Base-by-base conservation (phyloP, 2,113 vertebrate species). In the Rhabdomys dilectus region DNA sequence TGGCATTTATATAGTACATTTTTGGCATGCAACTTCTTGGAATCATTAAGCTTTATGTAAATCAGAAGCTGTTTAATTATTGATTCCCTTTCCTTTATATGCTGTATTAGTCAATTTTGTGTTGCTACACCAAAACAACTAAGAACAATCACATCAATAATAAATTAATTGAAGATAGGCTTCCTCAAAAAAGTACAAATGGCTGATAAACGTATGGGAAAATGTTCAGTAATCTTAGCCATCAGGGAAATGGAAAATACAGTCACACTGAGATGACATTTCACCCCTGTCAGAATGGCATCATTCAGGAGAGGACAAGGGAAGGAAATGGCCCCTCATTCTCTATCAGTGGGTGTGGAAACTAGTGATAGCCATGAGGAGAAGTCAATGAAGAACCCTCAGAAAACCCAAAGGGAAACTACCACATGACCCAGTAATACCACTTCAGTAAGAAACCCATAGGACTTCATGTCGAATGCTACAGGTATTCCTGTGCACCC, bases 41-140 rank as follows among this genome's bases (percentile, higher is more conserved):
- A 88, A 58, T 72, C 77, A 77, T n/a, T 89, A 53, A 84, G 87
- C 58, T 39, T 31, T 70, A 70, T 97, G 78, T 48, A 51, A 34
- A 75, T 56, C 85, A 97, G 87, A 98, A 89, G 60, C 26, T 60
- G 66, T 93, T 96, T 75, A 95, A 76, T 36, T 64, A 60, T 89
- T 51, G 22, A 86, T 77, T 93, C 36, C 68, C 36, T 39, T 92
- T 85, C 53, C n/a, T 88, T 85, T 92, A 73, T 11, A 68, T 93
- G 86, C 39, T 64, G 1, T 82, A 42, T 53, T 48, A 64, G 24
- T 89, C 56, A 42, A 21, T 66, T 89, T 82, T 53, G 36, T 53
- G 2, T 34, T 73, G 53, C 19, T 72, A 42, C 53, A 81, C 36
- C 31, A 81, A 81, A 51, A 62, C n/a, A 75, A 53, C 48, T 88